Evolutionary conservation across 2,113 vertebrate genomes (phyloP).

Genomic region (Pagrus major): DNA sequence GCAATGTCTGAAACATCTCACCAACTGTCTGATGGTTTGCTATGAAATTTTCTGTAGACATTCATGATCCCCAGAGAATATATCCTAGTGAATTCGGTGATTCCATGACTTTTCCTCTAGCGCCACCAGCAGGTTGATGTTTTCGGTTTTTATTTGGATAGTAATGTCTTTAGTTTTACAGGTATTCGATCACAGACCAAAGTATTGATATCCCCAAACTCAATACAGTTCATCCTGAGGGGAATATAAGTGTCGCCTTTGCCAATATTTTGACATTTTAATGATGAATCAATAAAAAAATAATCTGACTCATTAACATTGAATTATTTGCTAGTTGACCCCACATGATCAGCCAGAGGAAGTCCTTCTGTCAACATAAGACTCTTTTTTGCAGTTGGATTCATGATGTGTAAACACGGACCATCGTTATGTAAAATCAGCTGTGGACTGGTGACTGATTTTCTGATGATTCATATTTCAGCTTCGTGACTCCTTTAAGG

Average conservation of each 20-base stretch:
- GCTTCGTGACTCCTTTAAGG: conserved; percentile 63
- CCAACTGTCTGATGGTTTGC: neutral
- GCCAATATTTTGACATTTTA: neutral
- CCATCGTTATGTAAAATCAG: neutral
- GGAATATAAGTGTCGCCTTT: neutral
- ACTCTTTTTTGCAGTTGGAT: neutral
- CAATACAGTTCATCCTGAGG: no score
- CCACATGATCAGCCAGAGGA: neutral
- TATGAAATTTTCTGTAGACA: neutral
- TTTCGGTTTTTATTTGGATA: no score
- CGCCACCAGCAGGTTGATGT: neutral
- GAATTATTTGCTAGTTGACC: neutral
- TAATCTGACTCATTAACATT: no score
- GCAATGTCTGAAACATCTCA: neutral
- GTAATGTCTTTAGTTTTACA: neutral
- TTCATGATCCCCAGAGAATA: neutral
- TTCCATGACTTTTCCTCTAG: no score
- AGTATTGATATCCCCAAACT: neutral
- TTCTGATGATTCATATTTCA: conserved; percentile 7
- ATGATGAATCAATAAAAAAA: neutral
- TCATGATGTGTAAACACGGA: neutral
- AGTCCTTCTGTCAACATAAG: neutral
- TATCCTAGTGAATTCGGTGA: neutral
- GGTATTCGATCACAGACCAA: no score
- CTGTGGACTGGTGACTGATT: neutral